These are phyloP conservation scores for Hylaeus volcanicus DNA, from an alignment of 1,140 invertebrate species.

Conservation along the genomic window DNA sequence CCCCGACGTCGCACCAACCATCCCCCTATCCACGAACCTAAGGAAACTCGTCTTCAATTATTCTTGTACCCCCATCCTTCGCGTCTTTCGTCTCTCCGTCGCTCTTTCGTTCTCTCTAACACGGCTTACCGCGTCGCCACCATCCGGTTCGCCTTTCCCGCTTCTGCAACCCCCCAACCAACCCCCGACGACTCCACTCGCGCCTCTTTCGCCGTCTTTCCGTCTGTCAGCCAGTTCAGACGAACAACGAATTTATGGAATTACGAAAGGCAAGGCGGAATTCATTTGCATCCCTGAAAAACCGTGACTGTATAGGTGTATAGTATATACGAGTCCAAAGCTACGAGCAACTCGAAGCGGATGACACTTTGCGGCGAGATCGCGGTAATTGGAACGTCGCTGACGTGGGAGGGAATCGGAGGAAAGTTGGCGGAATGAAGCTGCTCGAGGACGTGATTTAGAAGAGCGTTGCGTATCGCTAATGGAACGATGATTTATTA, in stretches of 20 bases:
- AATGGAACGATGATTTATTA: not conserved
- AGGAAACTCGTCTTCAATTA: conserved; percentile 80
- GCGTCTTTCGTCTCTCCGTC: conserved; percentile 54
- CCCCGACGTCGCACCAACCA: conserved; percentile 66
- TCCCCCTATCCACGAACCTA: conserved; percentile 62
- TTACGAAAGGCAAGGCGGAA: conserved; percentile 72
- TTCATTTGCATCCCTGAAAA: conserved; percentile 76
- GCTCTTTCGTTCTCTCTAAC: conserved; percentile 57
- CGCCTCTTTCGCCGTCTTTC: conserved; percentile 59
- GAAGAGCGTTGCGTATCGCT: not conserved
- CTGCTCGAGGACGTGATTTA: not conserved
- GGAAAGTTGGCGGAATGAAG: not conserved
- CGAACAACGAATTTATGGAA: conserved; percentile 76
- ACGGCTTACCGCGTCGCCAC: conserved; percentile 69
- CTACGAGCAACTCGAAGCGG: not conserved
- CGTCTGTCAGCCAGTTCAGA: conserved; percentile 75
- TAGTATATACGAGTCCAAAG: too few species aligned
- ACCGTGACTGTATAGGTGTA: conserved; percentile 17
- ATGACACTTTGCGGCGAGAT: conserved; percentile 11
- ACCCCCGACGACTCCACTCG: not conserved
- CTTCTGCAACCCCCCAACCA: not conserved
- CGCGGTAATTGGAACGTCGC: conserved; percentile 22
- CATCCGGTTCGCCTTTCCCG: conserved; percentile 70
- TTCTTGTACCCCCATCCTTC: conserved; percentile 72
- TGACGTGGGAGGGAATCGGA: not conserved